These are phyloP conservation scores for Teleopsis dalmanni DNA, from an alignment of 1,140 invertebrate genomes.

Conservation along the genomic window DNA sequence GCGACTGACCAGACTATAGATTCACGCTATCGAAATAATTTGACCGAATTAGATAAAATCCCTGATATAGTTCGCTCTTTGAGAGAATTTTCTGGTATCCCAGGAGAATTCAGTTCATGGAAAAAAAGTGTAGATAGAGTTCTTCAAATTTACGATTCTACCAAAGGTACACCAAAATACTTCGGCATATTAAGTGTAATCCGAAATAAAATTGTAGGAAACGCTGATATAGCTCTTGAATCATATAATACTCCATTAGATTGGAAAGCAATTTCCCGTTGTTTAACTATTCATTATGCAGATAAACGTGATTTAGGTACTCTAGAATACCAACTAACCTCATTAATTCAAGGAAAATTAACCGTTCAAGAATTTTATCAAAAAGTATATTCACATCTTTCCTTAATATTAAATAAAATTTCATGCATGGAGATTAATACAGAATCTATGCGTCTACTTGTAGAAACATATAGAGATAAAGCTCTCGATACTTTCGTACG, in stretches of 20 bases:
- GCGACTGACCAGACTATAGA: no score
- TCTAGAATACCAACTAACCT: conserved; percentile 17
- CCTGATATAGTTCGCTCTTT: conserved; percentile 3
- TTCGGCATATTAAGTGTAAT: conserved; percentile 6
- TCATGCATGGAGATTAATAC: conserved; percentile 8
- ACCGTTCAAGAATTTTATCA: conserved; percentile 16
- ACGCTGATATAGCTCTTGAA: conserved; percentile 14
- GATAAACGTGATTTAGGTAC: conserved; percentile 15
- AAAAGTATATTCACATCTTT: conserved; percentile 14
- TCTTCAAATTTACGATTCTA: neutral
- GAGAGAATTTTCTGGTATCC: conserved; percentile 6
- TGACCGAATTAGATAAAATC: conserved; percentile 1
- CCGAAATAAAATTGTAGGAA: conserved; percentile 13
- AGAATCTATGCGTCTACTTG: conserved; percentile 5
- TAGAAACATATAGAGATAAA: conserved; percentile 10
- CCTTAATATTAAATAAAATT: conserved; percentile 17
- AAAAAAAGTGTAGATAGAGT: conserved; percentile 7
- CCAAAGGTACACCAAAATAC: conserved; percentile 3
- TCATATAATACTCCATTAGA: conserved; percentile 16
- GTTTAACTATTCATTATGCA: conserved; percentile 15
- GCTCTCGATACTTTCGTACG: conserved; percentile 10
- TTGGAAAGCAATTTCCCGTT: conserved; percentile 12
- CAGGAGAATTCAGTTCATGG: conserved; percentile 4
- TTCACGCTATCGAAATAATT: conserved; percentile 3
- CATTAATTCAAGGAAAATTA: conserved; percentile 3